Evolutionary conservation across 2,797 vertebrate species (phyloP).

Genomic region (Fundulus diaphanus): DNA sequence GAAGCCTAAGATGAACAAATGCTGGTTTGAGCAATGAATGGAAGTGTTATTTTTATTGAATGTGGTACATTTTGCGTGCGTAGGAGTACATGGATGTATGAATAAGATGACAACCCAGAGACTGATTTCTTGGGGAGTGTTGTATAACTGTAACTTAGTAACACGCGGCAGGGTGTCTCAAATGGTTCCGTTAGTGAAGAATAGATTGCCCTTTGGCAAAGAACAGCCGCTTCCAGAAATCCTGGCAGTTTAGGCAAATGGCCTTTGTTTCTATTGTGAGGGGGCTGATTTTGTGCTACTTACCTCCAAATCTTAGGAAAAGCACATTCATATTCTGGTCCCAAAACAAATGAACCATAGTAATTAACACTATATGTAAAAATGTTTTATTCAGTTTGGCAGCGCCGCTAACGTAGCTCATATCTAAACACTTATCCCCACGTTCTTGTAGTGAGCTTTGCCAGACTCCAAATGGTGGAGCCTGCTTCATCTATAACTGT

Average conservation of each 20-base stretch:
- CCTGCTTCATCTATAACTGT: not conserved
- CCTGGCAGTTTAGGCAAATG: slow-evolving; percentile 2
- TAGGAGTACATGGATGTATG: not conserved
- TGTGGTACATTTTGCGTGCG: not conserved
- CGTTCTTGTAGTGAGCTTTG: not conserved
- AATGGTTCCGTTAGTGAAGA: not conserved
- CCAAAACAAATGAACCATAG: slow-evolving; percentile 5
- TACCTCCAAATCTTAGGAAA: not conserved
- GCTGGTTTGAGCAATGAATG: slow-evolving; percentile 4
- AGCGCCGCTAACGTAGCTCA: not conserved
- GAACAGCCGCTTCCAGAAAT: not conserved
- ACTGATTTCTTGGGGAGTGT: not conserved
- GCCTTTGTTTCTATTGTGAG: slow-evolving; percentile 1
- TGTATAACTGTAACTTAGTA: slow-evolving; percentile 15
- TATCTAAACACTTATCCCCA: not conserved
- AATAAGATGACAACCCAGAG: slow-evolving; percentile 7
- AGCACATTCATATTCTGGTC: not conserved
- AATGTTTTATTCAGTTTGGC: not conserved
- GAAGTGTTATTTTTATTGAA: slow-evolving; percentile 6
- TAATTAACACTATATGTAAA: not conserved
- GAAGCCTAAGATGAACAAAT: not conserved
- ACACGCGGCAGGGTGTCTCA: not conserved
- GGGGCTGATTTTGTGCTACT: not conserved
- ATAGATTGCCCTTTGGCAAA: slow-evolving; percentile 4
- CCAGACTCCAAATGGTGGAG: not conserved